Conservation (phyloP, 92 coral and sea anemone genomes). For the Virgularia gustaviana region DNA sequence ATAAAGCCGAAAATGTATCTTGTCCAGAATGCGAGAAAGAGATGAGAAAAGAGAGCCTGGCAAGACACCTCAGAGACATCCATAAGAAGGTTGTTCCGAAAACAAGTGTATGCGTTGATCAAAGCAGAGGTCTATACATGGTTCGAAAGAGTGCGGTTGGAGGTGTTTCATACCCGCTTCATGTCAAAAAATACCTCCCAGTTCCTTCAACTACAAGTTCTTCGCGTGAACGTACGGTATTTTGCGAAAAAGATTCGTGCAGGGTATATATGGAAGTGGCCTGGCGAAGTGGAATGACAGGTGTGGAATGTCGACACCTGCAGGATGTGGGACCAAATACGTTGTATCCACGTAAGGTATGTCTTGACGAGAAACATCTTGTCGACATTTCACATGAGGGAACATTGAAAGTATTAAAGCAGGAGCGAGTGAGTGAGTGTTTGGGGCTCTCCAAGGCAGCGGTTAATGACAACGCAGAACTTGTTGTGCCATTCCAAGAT, state of each 20-base stretch:
- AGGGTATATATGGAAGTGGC: too few species aligned
- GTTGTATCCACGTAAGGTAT: constrained; percentile 13
- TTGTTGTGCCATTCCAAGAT: constrained; percentile 16
- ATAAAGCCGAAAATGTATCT: neutral
- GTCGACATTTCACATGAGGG: constrained; percentile 38
- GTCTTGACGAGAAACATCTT: constrained; percentile 7
- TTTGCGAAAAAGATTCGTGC: too few species aligned
- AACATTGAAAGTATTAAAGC: constrained; percentile 13
- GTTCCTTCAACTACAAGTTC: neutral
- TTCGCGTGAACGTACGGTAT: neutral
- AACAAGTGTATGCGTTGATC: constrained; percentile 35
- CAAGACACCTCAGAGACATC: constrained; percentile 29
- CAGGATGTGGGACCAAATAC: constrained; percentile 39
- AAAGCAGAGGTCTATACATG: constrained; percentile 17
- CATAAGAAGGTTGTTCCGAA: neutral
- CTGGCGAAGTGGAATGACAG: constrained; percentile 57
- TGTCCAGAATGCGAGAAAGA: constrained; percentile 35
- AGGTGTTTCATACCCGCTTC: constrained; percentile 47
- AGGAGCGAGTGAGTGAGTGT: constrained; percentile 39
- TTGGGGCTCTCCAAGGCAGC: constrained; percentile 12
- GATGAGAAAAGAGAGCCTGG: constrained; percentile 42
- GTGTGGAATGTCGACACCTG: constrained; percentile 49
- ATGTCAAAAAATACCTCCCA: constrained; percentile 35
- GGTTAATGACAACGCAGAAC: constrained; percentile 1
- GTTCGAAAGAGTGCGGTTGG: constrained; percentile 33